phyloP scores from a whole-genome alignment of 2,797 vertebrate genomes.

The Carcharodon carcharias region DNA sequence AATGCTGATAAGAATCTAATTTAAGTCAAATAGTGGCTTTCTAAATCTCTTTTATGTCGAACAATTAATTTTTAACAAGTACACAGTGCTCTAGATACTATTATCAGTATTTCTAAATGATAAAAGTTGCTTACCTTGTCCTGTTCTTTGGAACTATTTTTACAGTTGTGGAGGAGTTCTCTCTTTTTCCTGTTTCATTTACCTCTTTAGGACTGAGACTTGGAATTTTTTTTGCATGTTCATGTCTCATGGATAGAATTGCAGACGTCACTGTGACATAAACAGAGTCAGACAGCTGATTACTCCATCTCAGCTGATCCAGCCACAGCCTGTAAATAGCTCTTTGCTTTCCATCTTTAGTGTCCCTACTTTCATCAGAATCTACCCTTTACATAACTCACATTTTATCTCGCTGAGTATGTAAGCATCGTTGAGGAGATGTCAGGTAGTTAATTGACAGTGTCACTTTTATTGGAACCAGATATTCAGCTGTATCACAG shows the following conservation, averaged over 20 bases:
- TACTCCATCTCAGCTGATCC: constrained; percentile 40
- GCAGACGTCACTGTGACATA: constrained; percentile 54
- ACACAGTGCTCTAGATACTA: neutral
- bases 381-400: constrained; percentile 48
- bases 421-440: neutral
- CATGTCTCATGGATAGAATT: constrained; percentile 22
- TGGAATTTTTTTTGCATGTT: constrained; percentile 29
- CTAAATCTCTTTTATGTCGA: neutral
- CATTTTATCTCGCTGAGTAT: constrained; percentile 15
- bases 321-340: constrained; percentile 51
- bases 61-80: constrained; percentile 4
- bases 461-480: neutral
- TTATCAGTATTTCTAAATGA: neutral
- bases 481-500: neutral
- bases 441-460: neutral
- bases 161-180: neutral
- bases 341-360: constrained; percentile 50
- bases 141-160: constrained; percentile 14
- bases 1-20: neutral
- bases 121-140: constrained; percentile 12
- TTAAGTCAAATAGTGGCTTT: constrained; percentile 14
- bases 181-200: constrained; percentile 20
- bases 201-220: constrained; percentile 33
- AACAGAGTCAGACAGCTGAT: constrained; percentile 45
- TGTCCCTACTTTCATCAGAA: constrained; percentile 46